phyloP scores from a whole-genome alignment of 2,797 vertebrate genomes.

The Eidolon dupreanum region DNA sequence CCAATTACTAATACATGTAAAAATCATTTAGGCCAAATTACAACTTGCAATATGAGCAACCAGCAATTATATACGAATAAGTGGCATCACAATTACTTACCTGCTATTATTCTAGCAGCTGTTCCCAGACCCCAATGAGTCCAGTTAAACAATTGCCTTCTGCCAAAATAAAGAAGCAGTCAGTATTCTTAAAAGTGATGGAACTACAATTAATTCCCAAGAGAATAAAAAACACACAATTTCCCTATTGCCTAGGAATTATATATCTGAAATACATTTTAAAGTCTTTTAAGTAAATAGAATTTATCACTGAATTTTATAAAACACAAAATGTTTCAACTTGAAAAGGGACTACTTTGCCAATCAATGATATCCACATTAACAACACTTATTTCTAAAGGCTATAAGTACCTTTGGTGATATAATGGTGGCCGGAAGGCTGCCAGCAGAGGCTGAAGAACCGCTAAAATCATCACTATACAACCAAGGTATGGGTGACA shows the following conservation, averaged over 20 bases:
- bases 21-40: conserved; percentile 64
- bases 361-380: neutral
- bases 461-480: conserved; percentile 85
- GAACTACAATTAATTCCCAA: conserved; percentile 3
- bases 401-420: conserved; percentile 86
- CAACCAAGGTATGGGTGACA: conserved; percentile 92
- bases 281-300: conserved; percentile 14
- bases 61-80: conserved; percentile 45
- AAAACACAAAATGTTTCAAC: neutral
- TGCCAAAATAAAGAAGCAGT: conserved; percentile 77
- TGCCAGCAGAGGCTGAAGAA: conserved; percentile 90
- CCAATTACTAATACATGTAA: conserved; percentile 57
- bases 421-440: conserved; percentile 88
- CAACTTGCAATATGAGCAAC: conserved; percentile 9
- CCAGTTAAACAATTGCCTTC: conserved; percentile 92
- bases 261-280: neutral
- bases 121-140: conserved; percentile 90
- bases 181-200: neutral
- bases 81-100: conserved; percentile 83
- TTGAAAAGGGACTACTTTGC: neutral
- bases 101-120: conserved; percentile 89
- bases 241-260: neutral
- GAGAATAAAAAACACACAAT: neutral
- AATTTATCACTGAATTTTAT: conserved; percentile 3
- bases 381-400: neutral